Percentiles rank a stretch among this genome's conserved stretches.
Conservation (phyloP, 2,113 vertebrate genomes). For the Mixornis gularis region DNA sequence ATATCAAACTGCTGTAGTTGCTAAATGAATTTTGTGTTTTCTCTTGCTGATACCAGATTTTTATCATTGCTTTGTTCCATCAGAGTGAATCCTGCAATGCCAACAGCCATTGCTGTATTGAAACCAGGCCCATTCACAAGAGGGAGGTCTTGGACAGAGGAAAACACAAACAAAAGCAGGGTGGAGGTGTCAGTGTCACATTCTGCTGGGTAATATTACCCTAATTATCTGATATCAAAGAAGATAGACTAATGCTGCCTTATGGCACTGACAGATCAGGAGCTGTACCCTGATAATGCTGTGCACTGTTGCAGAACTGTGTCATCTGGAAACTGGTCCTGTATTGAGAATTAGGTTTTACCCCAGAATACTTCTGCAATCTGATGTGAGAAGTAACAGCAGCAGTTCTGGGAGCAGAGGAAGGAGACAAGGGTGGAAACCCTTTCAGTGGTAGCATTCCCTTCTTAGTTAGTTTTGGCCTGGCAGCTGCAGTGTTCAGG, state of each 20-base stretch:
- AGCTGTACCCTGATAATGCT: background rate
- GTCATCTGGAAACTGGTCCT: background rate
- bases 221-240: background rate
- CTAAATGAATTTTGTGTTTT: background rate
- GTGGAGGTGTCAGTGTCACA: fast-evolving
- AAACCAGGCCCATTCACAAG: background rate
- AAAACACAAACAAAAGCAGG: background rate
- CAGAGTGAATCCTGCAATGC: background rate
- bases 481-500: background rate
- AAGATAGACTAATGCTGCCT: background rate
- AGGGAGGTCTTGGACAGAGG: background rate
- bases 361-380: background rate
- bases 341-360: background rate
- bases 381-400: fast-evolving
- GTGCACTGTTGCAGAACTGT: fast-evolving
- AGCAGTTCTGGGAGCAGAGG: background rate
- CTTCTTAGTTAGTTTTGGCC: background rate
- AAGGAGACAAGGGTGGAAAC: background rate
- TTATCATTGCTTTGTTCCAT: background rate
- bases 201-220: background rate
- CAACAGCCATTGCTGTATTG: background rate
- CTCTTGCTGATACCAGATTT: background rate
- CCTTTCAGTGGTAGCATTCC: background rate
- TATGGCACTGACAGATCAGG: background rate
- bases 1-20: background rate